Evolutionary conservation across 2,113 vertebrate species (phyloP), one percentile per base, ranked within the genome.

Genomic region (Lipophrys pholis): DNA sequence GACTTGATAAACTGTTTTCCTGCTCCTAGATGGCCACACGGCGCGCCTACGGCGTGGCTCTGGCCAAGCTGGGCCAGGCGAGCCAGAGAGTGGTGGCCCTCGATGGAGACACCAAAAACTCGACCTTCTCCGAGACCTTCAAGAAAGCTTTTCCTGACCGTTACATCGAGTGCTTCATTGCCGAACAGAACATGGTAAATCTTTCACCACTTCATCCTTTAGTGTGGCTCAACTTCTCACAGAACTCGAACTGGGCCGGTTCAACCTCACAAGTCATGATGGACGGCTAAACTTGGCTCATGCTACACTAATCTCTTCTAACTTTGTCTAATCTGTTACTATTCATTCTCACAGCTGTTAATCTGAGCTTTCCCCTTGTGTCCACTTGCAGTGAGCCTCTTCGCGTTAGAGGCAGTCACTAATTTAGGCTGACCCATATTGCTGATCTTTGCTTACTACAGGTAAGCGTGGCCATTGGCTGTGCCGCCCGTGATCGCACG

Each of bases 121-220:
- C 94, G 0, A 96, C 95, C 6, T 97, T 95, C 69, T 92, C 94
- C 0, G 95, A 96, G 1, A 84, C 88, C 15, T 96, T 97, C 86
- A 93, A 87, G 84, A 94, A 95, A 30, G 91, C 93, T 1, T 92
- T 95, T 58, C 95, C 95, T 0, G 94, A 96, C 0, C 94, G 93
- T 53, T 96, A 91, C 72, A 92, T 97, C 8, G 95, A 97, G 73
- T 96, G 96, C 56, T 96, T 95, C 74, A 95, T 95, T 7, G 95
- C 95, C 0, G 95, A 96, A 35, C 96, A 96, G 85, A 97, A 96
- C 75, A 94, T 96, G 96, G 95, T 96, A 57, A 81, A 73, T 5
- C 0, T 17, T 43, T 30, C 21, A 30, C 21, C 21, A 50, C 60
- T 49, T 15, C 0, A 17, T 60, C 12, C 10, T 36, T 5, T 0